phyloP scores from a whole-genome alignment of 1,140 invertebrate genomes.

The Danaus melanippus region DNA sequence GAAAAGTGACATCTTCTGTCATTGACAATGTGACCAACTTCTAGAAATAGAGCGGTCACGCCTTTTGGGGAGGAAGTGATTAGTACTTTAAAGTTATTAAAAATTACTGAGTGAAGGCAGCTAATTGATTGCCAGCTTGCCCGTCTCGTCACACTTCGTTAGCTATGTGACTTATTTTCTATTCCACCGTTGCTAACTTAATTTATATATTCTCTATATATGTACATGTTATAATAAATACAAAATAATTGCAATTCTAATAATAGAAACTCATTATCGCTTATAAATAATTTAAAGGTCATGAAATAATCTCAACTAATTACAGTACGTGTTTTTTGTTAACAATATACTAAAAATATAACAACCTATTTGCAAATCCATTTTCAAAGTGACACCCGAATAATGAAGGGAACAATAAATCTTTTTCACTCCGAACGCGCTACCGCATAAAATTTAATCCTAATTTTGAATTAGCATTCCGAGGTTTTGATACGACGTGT shows the following conservation, averaged over 20 bases:
- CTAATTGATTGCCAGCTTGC: constrained; percentile 53
- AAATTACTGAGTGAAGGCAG: constrained; percentile 68
- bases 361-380: constrained; percentile 14
- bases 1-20: constrained; percentile 70
- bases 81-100: constrained; percentile 66
- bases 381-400: constrained; percentile 43
- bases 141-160: constrained; percentile 23
- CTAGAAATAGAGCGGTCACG: constrained; percentile 65
- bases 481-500: constrained; percentile 10
- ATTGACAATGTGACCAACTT: constrained; percentile 48
- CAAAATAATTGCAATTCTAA: no score
- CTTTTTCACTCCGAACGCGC: constrained; percentile 38
- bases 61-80: constrained; percentile 62
- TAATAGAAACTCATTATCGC: no score
- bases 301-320: no score
- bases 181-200: constrained; percentile 3
- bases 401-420: constrained; percentile 49
- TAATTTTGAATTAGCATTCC: constrained; percentile 40
- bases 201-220: neutral
- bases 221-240: no score
- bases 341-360: constrained; percentile 3
- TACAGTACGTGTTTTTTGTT: no score
- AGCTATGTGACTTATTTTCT: constrained; percentile 11
- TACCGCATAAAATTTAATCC: constrained; percentile 45
- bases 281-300: no score